Percentiles rank a stretch among this genome's conserved stretches.
These are phyloP conservation scores for Pocillopora verrucosa DNA, from an alignment of 64 coral and sea anemone genomes.

Conservation along the genomic window DNA sequence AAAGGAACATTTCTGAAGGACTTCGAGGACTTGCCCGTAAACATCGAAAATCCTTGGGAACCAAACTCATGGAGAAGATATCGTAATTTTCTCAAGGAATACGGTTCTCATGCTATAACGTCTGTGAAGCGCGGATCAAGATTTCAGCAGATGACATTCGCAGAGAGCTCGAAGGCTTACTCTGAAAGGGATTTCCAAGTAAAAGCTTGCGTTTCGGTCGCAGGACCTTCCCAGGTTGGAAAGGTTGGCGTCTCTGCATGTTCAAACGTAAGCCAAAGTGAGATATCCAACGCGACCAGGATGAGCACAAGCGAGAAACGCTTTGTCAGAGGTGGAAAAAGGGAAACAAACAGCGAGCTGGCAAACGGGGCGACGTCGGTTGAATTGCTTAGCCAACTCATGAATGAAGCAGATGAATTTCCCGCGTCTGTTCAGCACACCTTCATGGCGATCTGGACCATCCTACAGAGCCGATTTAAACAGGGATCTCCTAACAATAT, in stretches of 20 bases:
- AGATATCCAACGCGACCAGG: neutral
- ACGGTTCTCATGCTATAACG: constrained; percentile 56
- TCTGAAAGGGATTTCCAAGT: constrained; percentile 48
- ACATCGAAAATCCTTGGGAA: constrained; percentile 34
- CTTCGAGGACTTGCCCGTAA: neutral
- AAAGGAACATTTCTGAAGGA: constrained; percentile 18
- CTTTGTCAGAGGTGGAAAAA: constrained; percentile 41
- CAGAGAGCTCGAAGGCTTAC: constrained; percentile 18
- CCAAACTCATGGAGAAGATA: constrained; percentile 48
- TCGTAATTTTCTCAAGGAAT: constrained; percentile 26
- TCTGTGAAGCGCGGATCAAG: constrained; percentile 40
- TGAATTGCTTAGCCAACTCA: constrained; percentile 38
- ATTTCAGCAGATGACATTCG: constrained; percentile 38
- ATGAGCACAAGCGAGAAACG: constrained; percentile 21
- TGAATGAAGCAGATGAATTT: constrained; percentile 37
- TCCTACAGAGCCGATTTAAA: constrained; percentile 22
- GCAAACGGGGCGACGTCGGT: neutral
- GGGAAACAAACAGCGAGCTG: constrained; percentile 12
- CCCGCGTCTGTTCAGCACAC: neutral
- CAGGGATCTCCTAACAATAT: neutral
- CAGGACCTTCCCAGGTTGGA: constrained; percentile 6
- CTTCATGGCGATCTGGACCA: constrained; percentile 20
- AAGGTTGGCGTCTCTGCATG: constrained; percentile 40
- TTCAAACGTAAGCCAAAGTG: constrained; percentile 27
- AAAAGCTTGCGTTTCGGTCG: constrained; percentile 21